A percentile compares a stretch with the other conserved stretches of the same genome.
Conservation (phyloP, 2,888 invertebrate species). For the Pegoplata infirma region DNA sequence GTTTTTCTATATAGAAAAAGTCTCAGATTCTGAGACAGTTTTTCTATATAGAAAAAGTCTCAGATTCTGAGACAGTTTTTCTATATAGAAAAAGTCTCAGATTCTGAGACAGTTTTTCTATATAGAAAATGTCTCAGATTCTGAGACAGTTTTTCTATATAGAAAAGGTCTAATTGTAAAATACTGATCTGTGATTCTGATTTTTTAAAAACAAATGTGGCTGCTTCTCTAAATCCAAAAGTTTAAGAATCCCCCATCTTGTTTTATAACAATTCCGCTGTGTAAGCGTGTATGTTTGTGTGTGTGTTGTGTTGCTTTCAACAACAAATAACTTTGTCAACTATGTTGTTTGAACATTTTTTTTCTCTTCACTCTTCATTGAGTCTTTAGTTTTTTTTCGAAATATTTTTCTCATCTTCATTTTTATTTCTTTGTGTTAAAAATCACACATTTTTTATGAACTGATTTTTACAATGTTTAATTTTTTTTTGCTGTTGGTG, state of each 20-base stretch:
- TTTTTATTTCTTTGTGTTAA: slow-evolving; percentile 37
- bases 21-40: too few species aligned
- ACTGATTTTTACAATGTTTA: slow-evolving; percentile 28
- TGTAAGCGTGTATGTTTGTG: slow-evolving; percentile 45
- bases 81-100: too few species aligned
- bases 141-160: too few species aligned
- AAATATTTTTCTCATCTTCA: slow-evolving; percentile 6
- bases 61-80: too few species aligned
- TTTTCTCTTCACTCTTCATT: slow-evolving; percentile 41
- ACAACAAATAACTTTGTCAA: slow-evolving; percentile 55
- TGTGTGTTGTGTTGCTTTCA: too few species aligned
- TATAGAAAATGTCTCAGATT: too few species aligned
- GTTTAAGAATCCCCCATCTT: background rate
- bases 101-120: too few species aligned
- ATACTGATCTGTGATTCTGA: too few species aligned
- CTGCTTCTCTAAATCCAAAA: background rate
- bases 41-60: too few species aligned
- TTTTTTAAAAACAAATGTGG: too few species aligned
- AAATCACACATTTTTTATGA: slow-evolving; percentile 53
- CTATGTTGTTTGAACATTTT: slow-evolving; percentile 26
- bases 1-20: too few species aligned
- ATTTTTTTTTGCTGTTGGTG: slow-evolving; percentile 21
- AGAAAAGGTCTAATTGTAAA: too few species aligned
- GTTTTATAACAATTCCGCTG: slow-evolving; percentile 48
- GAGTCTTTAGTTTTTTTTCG: background rate